These are phyloP conservation scores for Subanguina moxae DNA, from an alignment of 1,140 invertebrate species.

Conservation along the genomic window DNA sequence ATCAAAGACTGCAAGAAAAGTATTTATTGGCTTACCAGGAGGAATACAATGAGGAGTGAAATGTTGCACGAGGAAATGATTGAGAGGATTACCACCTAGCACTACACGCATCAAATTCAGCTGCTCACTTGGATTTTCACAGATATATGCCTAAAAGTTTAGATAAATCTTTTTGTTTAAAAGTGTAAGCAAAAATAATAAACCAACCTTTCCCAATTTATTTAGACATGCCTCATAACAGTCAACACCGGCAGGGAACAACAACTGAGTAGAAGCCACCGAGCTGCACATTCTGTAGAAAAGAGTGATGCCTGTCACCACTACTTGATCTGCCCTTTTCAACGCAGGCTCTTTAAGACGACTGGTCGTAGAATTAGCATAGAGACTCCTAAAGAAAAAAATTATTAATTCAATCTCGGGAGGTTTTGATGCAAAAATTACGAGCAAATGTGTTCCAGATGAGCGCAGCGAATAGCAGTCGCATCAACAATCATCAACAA, in stretches of 20 bases:
- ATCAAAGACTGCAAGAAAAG: no score
- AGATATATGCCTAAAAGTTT: slow-evolving; percentile 30
- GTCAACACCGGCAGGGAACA: slow-evolving; percentile 30
- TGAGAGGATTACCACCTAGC: slow-evolving; percentile 34
- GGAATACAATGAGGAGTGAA: slow-evolving; percentile 42
- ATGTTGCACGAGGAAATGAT: slow-evolving; percentile 24
- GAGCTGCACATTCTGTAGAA: slow-evolving; percentile 32
- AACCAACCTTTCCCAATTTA: slow-evolving; percentile 21
- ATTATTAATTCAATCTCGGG: no score
- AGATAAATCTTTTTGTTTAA: no score
- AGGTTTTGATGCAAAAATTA: background rate
- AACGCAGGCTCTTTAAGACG: background rate
- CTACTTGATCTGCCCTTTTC: slow-evolving; percentile 10
- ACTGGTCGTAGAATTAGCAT: background rate
- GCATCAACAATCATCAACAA: slow-evolving; percentile 23
- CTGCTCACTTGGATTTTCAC: slow-evolving; percentile 25
- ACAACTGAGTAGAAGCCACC: slow-evolving; percentile 21
- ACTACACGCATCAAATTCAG: slow-evolving; percentile 32
- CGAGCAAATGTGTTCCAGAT: slow-evolving; percentile 38
- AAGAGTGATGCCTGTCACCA: slow-evolving; percentile 8
- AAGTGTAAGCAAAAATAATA: no score
- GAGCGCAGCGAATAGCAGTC: slow-evolving; percentile 32
- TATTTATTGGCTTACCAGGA: background rate
- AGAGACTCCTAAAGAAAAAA: background rate
- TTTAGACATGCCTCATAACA: slow-evolving; percentile 26